Evolutionary conservation across 2,888 invertebrate genomes (phyloP).

Genomic region (Xanthia icteritia): DNA sequence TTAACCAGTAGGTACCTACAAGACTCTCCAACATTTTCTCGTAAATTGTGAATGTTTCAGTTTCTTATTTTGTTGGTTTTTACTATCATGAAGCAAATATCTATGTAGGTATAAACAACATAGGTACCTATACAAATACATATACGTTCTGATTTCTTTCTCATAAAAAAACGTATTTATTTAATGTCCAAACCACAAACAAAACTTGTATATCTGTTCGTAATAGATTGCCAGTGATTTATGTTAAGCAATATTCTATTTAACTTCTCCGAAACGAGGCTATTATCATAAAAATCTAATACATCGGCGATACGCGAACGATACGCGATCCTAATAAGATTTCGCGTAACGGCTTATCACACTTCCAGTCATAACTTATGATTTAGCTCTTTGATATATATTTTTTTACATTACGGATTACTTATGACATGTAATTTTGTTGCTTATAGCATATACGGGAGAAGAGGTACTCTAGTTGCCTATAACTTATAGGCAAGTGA

Average conservation of each 20-base stretch:
- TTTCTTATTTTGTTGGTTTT: too few species aligned
- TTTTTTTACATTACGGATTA: slow-evolving; percentile 10
- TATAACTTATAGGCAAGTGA: too few species aligned
- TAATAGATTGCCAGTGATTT: slow-evolving; percentile 54
- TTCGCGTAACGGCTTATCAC: slow-evolving; percentile 43
- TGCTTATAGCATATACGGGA: neutral
- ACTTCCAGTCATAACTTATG: slow-evolving; percentile 45
- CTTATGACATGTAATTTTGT: neutral
- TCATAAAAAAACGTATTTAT: neutral
- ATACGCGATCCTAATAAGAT: slow-evolving; percentile 52
- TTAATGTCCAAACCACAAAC: slow-evolving; percentile 13
- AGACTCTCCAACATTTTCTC: too few species aligned
- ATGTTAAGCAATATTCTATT: slow-evolving; percentile 58
- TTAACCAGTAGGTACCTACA: too few species aligned
- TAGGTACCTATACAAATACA: neutral
- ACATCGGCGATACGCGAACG: slow-evolving; percentile 43
- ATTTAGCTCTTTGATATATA: slow-evolving; percentile 25
- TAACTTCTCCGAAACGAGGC: slow-evolving; percentile 39
- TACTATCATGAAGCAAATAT: neutral
- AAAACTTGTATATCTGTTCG: slow-evolving; percentile 28
- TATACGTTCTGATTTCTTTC: neutral
- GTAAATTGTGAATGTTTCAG: too few species aligned
- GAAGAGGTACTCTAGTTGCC: too few species aligned
- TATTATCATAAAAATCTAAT: slow-evolving; percentile 64
- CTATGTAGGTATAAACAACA: neutral